Evolutionary conservation across 2,797 vertebrate species (phyloP), one percentile per base, ranked within the genome.

Genomic region (Glossophaga mutica): DNA sequence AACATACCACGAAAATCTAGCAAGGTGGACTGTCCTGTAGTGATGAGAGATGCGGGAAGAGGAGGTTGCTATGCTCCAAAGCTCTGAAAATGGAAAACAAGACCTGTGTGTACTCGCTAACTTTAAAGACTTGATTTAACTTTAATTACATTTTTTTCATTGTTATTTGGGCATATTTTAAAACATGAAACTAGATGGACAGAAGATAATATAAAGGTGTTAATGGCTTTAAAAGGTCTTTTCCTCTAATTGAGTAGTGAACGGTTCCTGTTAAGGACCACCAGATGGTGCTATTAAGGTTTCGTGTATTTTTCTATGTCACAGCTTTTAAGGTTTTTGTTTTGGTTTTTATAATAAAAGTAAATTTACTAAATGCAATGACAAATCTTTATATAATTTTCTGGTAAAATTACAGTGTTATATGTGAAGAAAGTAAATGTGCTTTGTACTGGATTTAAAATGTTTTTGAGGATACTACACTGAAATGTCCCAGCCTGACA

Each of bases 251-350:
- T 26, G 22, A 86, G 15, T 26, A 39, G n/a, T 26, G 62, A 68
- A 12, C 67, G 46, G 26, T 90, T 94, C 90, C 46, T 10, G 1
- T 3, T 48, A 46, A 4, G 6, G 16, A 7, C 90, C 94, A 93
- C 74, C 70, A 97, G 97, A 22, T 83, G 95, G 94, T 3, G 59
- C 92, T 79, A 10, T 91, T 57, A 34, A 55, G 4, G 9, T 42
- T 76, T 21, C 52, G 29, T 86, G 9, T 59, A 24, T 68, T 12
- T 62, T 90, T 83, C 21, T 37, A 6, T 70, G 48, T 62, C 5
- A 10, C n/a, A 87, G 34, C 1, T 44, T 21, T 57, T 32, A 46
- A 42, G 22, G 12, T 79, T 11, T 11, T n/a, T 90, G 32, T 16
- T 78, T 86, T 37, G 44, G 24, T 48, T 24, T 34, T 70, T 62